These are phyloP conservation scores for Toxotes chatareus DNA, from an alignment of 2,113 vertebrate genomes.

Conservation along the genomic window DNA sequence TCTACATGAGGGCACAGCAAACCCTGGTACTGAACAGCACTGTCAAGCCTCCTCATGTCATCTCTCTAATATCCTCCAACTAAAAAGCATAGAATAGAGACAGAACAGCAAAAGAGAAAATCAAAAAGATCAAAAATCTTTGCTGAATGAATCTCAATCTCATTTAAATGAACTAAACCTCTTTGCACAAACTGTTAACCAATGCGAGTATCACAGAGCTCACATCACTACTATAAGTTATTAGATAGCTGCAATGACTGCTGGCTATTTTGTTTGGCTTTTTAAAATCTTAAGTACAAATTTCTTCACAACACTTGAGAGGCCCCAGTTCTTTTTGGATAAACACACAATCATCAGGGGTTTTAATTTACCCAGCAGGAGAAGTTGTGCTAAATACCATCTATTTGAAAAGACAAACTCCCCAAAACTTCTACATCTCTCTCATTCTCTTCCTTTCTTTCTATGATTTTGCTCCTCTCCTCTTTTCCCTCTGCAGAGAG, in stretches of 20 bases:
- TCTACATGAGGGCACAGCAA: constrained; percentile 72
- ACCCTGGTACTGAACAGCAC: constrained; percentile 41
- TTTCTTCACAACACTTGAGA: constrained; percentile 66
- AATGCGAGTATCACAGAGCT: constrained; percentile 26
- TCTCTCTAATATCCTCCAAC: constrained; percentile 43
- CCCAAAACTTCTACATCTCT: constrained; percentile 48
- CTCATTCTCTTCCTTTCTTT: constrained; percentile 4
- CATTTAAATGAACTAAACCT: constrained; percentile 48
- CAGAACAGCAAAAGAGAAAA: constrained; percentile 35
- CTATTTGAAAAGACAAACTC: constrained; percentile 47
- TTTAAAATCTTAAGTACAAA: constrained; percentile 71
- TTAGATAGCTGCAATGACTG: constrained; percentile 34
- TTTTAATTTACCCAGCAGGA: constrained; percentile 82
- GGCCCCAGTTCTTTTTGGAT: constrained; percentile 66
- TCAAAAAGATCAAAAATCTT: constrained; percentile 27
- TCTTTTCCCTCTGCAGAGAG: constrained; percentile 15
- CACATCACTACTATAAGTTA: constrained; percentile 8
- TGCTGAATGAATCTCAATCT: constrained; percentile 35
- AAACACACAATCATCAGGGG: constrained; percentile 79
- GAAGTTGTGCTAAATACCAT: constrained; percentile 76
- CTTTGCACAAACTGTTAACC: constrained; percentile 28
- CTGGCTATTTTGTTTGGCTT: constrained; percentile 63
- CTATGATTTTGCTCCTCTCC: constrained; percentile 4
- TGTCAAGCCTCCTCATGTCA: constrained; percentile 63
- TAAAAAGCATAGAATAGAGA: constrained; percentile 51